phyloP scores from a whole-genome alignment of 2,113 vertebrate species.

The Lepus americanus region DNA sequence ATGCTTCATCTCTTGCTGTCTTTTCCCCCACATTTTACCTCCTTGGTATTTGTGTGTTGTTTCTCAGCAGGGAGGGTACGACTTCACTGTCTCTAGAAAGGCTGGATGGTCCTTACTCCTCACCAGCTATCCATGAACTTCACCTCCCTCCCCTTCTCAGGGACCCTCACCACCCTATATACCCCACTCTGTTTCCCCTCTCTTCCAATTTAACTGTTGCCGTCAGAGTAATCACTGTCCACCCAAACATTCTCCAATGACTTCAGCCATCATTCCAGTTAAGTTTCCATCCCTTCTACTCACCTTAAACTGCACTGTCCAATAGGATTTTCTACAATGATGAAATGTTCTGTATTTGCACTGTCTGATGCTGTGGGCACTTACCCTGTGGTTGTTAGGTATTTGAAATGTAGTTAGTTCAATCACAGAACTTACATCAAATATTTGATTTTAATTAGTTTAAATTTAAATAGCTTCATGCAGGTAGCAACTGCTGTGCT shows the following conservation, averaged over 20 bases:
- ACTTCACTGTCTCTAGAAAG: background rate
- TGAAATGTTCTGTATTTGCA: background rate
- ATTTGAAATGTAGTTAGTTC: background rate
- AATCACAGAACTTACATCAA: background rate
- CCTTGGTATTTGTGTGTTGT: background rate
- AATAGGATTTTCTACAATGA: background rate
- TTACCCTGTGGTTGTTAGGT: background rate
- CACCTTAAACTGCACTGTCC: background rate
- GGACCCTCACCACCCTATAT: background rate
- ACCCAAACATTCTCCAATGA: background rate
- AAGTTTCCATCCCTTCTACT: background rate
- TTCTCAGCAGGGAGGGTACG: background rate
- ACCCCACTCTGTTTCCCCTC: background rate
- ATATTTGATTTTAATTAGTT: slow-evolving; percentile 25
- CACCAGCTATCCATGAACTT: background rate
- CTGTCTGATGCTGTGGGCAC: accelerated
- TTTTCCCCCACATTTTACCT: background rate
- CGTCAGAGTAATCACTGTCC: background rate
- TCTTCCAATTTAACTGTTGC: background rate
- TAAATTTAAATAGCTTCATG: background rate
- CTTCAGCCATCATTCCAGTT: background rate
- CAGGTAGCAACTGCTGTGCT: background rate
- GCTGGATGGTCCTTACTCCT: background rate
- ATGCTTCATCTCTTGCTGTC: background rate
- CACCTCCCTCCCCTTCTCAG: background rate